Conservation (phyloP, 1,140 invertebrate genomes). For the Bombus cullumanus region DNA sequence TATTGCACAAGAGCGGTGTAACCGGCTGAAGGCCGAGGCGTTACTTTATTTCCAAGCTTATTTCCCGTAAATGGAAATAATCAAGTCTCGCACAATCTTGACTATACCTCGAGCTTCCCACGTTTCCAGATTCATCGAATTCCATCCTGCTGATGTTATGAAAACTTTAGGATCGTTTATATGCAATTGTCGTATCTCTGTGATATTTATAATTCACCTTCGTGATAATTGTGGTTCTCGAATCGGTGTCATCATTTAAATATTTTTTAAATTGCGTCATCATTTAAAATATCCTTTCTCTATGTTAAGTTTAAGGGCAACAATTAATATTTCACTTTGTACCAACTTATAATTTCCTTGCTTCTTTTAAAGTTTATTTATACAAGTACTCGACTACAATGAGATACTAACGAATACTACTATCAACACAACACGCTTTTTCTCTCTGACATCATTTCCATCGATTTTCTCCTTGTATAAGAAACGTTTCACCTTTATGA, state of each 20-base stretch:
- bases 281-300: not conserved
- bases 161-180: not conserved
- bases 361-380: not conserved
- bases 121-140: constrained; percentile 50
- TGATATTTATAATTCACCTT: not conserved
- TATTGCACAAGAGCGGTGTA: constrained; percentile 55
- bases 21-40: constrained; percentile 40
- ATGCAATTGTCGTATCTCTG: not conserved
- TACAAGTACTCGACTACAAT: not conserved
- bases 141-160: not conserved
- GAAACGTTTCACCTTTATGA: not conserved
- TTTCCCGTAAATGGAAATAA: constrained; percentile 63
- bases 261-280: no score
- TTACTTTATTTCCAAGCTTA: constrained; percentile 58
- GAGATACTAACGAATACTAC: not conserved
- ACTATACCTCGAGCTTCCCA: constrained; percentile 45
- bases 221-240: not conserved
- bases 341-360: not conserved
- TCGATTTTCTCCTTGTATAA: not conserved
- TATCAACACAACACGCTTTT: not conserved
- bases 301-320: not conserved
- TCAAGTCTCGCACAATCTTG: constrained; percentile 17
- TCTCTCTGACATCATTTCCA: not conserved
- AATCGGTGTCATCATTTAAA: not conserved
- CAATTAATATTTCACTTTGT: not conserved